Evolutionary conservation across 2,888 invertebrate genomes (phyloP), one percentile per base, ranked within the genome.

Genomic region (Camponotus fellah): DNA sequence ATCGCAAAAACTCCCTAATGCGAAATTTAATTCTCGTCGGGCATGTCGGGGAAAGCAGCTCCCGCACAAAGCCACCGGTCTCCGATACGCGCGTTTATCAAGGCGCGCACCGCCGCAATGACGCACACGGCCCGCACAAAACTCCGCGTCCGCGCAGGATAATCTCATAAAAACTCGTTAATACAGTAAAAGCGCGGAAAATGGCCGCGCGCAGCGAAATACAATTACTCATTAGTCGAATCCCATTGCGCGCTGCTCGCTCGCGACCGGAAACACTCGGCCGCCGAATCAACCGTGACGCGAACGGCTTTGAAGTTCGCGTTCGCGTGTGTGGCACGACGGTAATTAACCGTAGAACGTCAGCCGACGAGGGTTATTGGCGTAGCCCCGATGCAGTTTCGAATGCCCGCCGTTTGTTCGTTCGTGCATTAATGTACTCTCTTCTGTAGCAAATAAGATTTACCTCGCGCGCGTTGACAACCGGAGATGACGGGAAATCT

Each of bases 161-260:
- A 83, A 83, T 79, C 80, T 83, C 83, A 69, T 83, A 80, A 83
- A 83, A 83, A 79, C 83, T 79, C 83, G 80, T 60, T 84, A 83
- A 85, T 85, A 77, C 71, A 64, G 76, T 65, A 83, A 83, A 66
- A 76, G 83, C 62, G 60, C 69, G 62, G 85, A 85, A 85, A 83
- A 82, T 82, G 77, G 76, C 49, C 65, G 77, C 58, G 77, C 77
- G 72, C 77, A 65, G 77, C 69, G 69, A 85, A 85, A 85, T 85
- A 77, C 85, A 76, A 85, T 85, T 85, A 83, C 69, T 85, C 83
- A 85, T 85, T 83, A 85, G 83, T 77, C 79, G 72, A 72, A 80
- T 72, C 79, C 74, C 79, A 72, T 72, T 80, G 79, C 79, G 46
- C 60, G 46, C 74, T 32, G 60, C 74, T 79, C 58, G 77, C n/a